phyloP scores from a whole-genome alignment of 2,113 vertebrate species.

The Phrynosoma platyrhinos region DNA sequence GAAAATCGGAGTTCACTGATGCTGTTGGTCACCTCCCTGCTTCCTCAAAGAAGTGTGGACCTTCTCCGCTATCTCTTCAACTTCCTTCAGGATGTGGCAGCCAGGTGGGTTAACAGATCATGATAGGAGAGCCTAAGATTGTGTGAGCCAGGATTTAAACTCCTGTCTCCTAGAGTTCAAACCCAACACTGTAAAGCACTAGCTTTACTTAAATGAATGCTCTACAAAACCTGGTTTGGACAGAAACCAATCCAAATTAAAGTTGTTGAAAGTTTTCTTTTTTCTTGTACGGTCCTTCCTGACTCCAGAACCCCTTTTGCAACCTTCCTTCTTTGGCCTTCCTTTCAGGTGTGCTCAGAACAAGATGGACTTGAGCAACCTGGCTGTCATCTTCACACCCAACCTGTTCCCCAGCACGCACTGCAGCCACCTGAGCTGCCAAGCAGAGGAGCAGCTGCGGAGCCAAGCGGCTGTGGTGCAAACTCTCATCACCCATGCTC shows the following conservation, averaged over 20 bases:
- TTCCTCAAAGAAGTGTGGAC: conserved; percentile 44
- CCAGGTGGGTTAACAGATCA: conserved; percentile 49
- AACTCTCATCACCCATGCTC: conserved; percentile 63
- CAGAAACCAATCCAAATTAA: not conserved
- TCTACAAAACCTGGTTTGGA: not conserved
- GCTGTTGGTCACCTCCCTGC: conserved; percentile 68
- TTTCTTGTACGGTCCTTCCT: not conserved
- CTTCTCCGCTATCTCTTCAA: conserved; percentile 66
- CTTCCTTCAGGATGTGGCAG: conserved; percentile 67
- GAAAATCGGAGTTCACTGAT: conserved; percentile 43
- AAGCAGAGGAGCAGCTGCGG: conserved; percentile 62
- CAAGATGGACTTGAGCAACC: conserved; percentile 69
- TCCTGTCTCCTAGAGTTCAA: too few relatives aligned
- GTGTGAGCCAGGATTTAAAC: too few relatives aligned
- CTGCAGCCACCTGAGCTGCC: conserved; percentile 46
- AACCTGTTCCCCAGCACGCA: conserved; percentile 66
- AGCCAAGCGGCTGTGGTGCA: conserved; percentile 60
- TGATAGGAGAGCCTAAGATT: too few relatives aligned
- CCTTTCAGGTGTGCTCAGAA: conserved; percentile 68
- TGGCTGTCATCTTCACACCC: conserved; percentile 73
- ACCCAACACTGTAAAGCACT: too few relatives aligned
- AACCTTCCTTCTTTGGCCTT: not conserved
- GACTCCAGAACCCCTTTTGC: not conserved
- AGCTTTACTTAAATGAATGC: not conserved
- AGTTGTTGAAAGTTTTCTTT: not conserved